Evolutionary conservation across 1,140 invertebrate species (phyloP), one percentile per base, ranked within the genome.

Genomic region (Galendromus occidentalis): DNA sequence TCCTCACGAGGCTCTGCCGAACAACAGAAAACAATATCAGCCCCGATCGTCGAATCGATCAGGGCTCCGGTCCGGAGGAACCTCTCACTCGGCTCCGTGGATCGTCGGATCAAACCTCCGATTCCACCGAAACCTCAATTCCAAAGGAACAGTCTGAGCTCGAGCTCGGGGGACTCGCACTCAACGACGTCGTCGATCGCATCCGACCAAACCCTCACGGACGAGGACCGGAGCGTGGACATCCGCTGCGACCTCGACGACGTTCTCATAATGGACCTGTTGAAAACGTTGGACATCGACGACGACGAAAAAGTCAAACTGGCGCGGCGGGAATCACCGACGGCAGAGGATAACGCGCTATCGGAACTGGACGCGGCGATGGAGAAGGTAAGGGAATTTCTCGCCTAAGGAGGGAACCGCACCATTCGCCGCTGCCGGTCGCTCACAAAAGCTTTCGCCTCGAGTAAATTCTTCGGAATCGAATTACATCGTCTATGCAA

Each of bases 11-110:
- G 33, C 4, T 39, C 33, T 39, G 4, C 33, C 9, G 33, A 39
- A 39, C 25, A 59, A 59, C 51, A 59, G 14, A 59, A 59, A 25
- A 33, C 33, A 59, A 59, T 59, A 59, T 59, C 51, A 14, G 51
- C 22, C 9, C 51, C 51, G 1, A 33, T 59, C 14, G 22, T 59
- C 14, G 25, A 59, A 33, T 29, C 51, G 14, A 59, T 39, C 33
- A 39, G 25, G 20, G 14, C 22, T 4, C 22, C 14, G 22, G 6
- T 59, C 2, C 51, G 22, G 17, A 25, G 51, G 14, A 59, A 59
- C 51, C 51, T 29, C 25, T 59, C 51, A 12, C 51, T 59, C 51
- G 22, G 22, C 25, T 59, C 22, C 25, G 25, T 29, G 4, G 51
- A 59, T 33, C 51, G 14, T 17, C 51, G 14, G 12, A 25, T 20